Base-by-base conservation (phyloP, 1,140 invertebrate genomes). In the Forficula auricularia region DNA sequence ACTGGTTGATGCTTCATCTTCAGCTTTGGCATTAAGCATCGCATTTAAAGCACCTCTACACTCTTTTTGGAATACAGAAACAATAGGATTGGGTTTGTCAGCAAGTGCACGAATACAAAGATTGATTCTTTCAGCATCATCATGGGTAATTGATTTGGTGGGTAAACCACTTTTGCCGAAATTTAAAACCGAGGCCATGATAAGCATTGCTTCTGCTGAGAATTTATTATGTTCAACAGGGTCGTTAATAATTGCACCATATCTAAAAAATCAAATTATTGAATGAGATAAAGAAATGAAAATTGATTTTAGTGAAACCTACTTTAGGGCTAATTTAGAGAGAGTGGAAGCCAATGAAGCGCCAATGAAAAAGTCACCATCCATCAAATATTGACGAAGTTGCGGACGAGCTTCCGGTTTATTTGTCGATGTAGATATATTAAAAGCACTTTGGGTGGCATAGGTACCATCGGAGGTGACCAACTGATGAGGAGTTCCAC, bases 391-490 rank as follows among this genome's bases (percentile, higher is more conserved):
- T 47, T 86, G 77, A 9, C 89, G 70, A 4, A 95, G 58, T 31
- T 82, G 73, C 12, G 89, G 89, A 44, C 82, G 70, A 52, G 72
- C 70, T 54, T 78, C 75, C 49, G 61, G 61, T 52, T 78, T 79
- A 52, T 73, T 75, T 9, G 64, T 60, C 55, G 58, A 77, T 71
- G 70, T 65, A 4, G 75, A 64, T 46, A 87, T 68, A 56, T 82
- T 94, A 59, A 98, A 95, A 38, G 89, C 91, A 51, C 89, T 96
- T 61, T 99, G 95, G 3, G 90, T 86, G 20, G 92, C 95, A 61
- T 99, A 99, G 3, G 95, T 97, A 34, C 96, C 96, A 70, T 99
- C 95, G 19, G 89, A 91, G 30, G 90, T 95, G n/a, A 96, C 87
- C 22, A 87, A 60, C 48, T 77, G 76, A 1, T 70, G 64, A 6